Evolutionary conservation across 2,113 vertebrate genomes (phyloP).

Genomic region (Callocephalon fimbriatum): DNA sequence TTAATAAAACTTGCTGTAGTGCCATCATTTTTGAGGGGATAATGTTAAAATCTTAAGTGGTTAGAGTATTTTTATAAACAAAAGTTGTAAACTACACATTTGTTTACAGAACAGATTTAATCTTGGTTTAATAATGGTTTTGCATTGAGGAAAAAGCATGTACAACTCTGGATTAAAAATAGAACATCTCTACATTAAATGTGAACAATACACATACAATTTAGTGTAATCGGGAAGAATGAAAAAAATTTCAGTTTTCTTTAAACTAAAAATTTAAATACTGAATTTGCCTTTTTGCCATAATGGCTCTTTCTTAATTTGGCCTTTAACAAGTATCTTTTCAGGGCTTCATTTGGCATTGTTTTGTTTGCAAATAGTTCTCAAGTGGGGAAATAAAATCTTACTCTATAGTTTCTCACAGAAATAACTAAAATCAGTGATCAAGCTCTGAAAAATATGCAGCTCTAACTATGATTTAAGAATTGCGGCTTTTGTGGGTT

Average conservation of each 20-base stretch:
- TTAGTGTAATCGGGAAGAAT: not conserved
- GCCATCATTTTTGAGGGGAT: not conserved
- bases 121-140: not conserved
- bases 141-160: not conserved
- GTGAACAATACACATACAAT: not conserved
- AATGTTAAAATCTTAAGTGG: not conserved
- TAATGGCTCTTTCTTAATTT: not conserved
- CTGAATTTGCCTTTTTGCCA: not conserved
- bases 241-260: fast-evolving
- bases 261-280: not conserved
- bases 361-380: not conserved
- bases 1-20: not conserved
- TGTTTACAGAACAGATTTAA: not conserved
- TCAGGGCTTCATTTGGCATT: not conserved
- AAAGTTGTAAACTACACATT: not conserved
- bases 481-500: not conserved
- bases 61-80: not conserved
- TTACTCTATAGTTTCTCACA: not conserved
- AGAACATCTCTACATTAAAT: not conserved
- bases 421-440: not conserved
- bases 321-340: not conserved
- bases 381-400: not conserved
- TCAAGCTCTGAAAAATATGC: not conserved
- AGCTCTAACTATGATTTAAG: not conserved
- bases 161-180: not conserved